Conservation (phyloP, 2,888 invertebrate genomes). For the Dicyrtoma fusca region DNA sequence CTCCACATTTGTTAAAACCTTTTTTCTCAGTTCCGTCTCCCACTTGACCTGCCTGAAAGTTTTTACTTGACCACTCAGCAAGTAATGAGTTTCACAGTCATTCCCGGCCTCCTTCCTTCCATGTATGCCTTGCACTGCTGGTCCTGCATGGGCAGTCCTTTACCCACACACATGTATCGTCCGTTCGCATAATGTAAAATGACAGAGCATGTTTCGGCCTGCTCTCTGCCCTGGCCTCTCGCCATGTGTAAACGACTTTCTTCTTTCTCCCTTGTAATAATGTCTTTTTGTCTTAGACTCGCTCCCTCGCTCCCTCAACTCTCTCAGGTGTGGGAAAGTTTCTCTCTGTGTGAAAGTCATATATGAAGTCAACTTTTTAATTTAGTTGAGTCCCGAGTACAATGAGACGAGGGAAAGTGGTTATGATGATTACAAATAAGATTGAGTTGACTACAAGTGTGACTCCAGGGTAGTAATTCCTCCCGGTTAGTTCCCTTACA, state of each 20-base stretch:
- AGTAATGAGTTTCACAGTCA: not conserved
- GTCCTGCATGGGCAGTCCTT: too few relatives aligned
- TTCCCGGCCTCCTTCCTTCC: too few relatives aligned
- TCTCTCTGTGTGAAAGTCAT: not conserved
- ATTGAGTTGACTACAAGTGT: not conserved
- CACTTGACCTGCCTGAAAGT: constrained; percentile 2
- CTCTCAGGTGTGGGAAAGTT: not conserved
- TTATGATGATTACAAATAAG: constrained; percentile 15
- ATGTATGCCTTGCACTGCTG: too few relatives aligned
- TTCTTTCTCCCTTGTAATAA: too few relatives aligned
- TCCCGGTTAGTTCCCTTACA: not conserved
- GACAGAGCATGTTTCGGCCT: too few relatives aligned
- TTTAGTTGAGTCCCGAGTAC: not conserved
- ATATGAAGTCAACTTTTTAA: constrained; percentile 4
- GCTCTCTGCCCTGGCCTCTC: too few relatives aligned
- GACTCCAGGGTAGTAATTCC: not conserved
- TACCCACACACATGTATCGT: too few relatives aligned
- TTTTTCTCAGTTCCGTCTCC: not conserved
- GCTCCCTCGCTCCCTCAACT: not conserved
- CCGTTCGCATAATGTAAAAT: too few relatives aligned
- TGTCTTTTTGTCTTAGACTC: not conserved
- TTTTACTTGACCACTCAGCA: not conserved
- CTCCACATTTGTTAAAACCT: not conserved
- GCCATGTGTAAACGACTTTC: too few relatives aligned
- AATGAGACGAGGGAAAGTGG: not conserved